Conservation (phyloP, 2,888 invertebrate species). For the Pharmacophagus antenor region DNA sequence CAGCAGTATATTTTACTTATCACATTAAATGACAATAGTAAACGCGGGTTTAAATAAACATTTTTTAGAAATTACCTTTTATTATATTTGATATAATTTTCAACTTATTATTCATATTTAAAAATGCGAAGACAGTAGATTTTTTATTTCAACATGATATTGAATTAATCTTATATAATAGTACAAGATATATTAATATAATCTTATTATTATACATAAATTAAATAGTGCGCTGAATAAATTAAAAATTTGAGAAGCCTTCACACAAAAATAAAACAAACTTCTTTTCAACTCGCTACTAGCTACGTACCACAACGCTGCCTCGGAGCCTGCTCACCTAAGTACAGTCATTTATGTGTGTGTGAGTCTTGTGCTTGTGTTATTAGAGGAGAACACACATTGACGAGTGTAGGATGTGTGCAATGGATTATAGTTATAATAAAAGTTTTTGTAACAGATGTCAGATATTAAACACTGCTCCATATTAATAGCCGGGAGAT, state of each 20-base stretch:
- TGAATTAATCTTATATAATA: neutral
- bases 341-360: conserved; percentile 65
- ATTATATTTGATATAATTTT: no score
- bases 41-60: no score
- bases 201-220: no score
- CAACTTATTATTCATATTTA: neutral
- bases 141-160: neutral
- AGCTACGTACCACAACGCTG: conserved; percentile 52
- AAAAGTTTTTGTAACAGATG: conserved; percentile 82
- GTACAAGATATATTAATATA: neutral
- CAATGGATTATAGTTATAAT: conserved; percentile 81
- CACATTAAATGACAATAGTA: no score
- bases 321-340: conserved; percentile 67
- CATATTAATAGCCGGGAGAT: conserved; percentile 74
- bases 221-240: no score
- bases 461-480: conserved; percentile 79
- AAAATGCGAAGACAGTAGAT: neutral
- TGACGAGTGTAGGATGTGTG: conserved; percentile 56
- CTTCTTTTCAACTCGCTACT: no score
- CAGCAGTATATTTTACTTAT: no score
- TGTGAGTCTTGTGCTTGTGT: conserved; percentile 53
- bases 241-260: no score
- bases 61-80: neutral
- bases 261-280: no score
- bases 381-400: conserved; percentile 40